Conservation (phyloP, 2,113 vertebrate species). For the Parus major region DNA sequence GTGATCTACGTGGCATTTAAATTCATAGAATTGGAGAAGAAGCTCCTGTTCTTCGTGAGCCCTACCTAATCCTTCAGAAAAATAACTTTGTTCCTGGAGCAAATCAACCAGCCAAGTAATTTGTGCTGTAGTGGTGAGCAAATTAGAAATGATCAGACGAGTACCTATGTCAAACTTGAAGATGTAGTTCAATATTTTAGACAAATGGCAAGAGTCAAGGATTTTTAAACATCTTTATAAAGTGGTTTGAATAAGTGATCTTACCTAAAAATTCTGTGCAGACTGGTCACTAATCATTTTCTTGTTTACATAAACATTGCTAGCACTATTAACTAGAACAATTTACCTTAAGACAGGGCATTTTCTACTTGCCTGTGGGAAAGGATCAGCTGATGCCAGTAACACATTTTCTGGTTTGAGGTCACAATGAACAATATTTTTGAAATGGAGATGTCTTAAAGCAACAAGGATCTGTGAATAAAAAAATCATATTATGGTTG, state of each 20-base stretch:
- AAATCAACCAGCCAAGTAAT: background rate
- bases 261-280: background rate
- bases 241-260: background rate
- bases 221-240: background rate
- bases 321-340: background rate
- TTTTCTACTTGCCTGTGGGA: slow-evolving; percentile 86
- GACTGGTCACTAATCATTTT: background rate
- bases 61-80: background rate
- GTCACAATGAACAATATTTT: slow-evolving; percentile 98
- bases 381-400: slow-evolving; percentile 91
- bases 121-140: background rate
- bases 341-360: background rate
- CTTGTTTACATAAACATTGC: background rate
- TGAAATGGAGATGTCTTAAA: slow-evolving; percentile 96
- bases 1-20: background rate
- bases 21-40: background rate
- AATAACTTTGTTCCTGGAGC: background rate
- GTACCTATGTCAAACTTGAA: background rate
- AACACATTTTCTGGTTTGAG: slow-evolving; percentile 97
- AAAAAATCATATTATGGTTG: slow-evolving; percentile 24
- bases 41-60: background rate
- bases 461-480: slow-evolving; percentile 89
- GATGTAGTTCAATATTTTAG: background rate
- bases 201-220: background rate
- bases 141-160: background rate